phyloP scores from a whole-genome alignment of 2,113 vertebrate species.

The Neolamprologus kungweensis region DNA sequence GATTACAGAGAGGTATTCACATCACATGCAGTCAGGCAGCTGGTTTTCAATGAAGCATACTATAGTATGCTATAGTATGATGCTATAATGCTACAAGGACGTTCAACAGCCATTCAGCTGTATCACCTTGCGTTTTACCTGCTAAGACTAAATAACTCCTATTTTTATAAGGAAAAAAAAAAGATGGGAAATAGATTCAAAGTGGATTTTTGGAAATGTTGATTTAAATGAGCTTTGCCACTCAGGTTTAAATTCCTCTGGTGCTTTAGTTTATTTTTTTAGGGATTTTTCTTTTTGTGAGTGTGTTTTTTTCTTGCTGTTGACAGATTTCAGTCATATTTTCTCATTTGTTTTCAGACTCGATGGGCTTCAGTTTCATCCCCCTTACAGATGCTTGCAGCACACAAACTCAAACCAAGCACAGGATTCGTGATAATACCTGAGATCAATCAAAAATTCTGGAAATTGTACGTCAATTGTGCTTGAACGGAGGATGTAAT shows the following conservation, averaged over 20 bases:
- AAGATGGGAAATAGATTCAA: not conserved
- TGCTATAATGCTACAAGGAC: not conserved
- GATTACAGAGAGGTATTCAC: not conserved
- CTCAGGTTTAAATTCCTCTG: not conserved
- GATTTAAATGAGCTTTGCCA: not conserved
- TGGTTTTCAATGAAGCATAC: not conserved
- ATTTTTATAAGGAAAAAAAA: not conserved
- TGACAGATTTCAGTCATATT: not conserved
- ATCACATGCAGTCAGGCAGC: not conserved
- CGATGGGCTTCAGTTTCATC: not conserved
- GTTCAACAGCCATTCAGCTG: not conserved
- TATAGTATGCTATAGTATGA: not conserved
- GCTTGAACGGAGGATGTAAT: conserved; percentile 15
- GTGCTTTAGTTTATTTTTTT: not conserved
- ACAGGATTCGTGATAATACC: not conserved
- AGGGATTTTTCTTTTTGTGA: not conserved
- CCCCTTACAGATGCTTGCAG: not conserved
- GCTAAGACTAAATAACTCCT: not conserved
- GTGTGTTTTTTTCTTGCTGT: not conserved
- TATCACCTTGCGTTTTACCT: not conserved
- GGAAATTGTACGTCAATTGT: conserved; percentile 46
- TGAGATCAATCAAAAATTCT: conserved; percentile 27
- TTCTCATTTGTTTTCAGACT: not conserved
- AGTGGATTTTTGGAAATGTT: not conserved
- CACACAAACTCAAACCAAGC: not conserved